Base-by-base conservation (phyloP, 2,888 invertebrate genomes). In the Elegia similella region DNA sequence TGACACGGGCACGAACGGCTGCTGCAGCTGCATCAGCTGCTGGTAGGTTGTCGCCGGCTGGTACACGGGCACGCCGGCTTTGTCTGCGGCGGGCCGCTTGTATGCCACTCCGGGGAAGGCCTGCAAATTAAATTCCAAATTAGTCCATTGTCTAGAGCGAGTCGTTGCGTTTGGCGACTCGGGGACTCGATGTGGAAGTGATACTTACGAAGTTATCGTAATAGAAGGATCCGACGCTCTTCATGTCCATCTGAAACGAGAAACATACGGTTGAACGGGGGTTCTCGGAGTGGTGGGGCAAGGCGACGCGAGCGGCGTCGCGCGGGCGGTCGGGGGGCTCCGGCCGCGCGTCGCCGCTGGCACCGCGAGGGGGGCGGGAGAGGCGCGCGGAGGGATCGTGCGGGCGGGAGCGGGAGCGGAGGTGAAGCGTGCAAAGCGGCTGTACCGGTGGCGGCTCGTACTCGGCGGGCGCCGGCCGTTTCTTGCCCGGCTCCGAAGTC, bases 1-100 rank as follows among this genome's bases (percentile, higher is more conserved):
- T 96, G 98, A 97, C 94, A 98, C 97, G 95, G 98, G 97, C 95
- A 98, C 97, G 94, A 97, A 98, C 92, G 97, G 98, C 95, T 97
- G 97, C 93, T 96, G 95, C 82, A 97, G 94, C 93, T 97, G 97
- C 95, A 98, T 96, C 92, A 98, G 95, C 93, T 98, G 98, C 93
- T 98, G 98, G 93, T 97, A 97, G 83, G 97, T 96, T 80, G 96
- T 96, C 84, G 95, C 96, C 84, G 98, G 97, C 92, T 97, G 97
- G 93, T 98, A 98, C 78, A 98, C 96, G 80, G 98, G 98, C 88
- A 98, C 94, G 85, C 98, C 98, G 85, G 98, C 97, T 92, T 98
- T 98, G 92, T 98, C 98, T 66, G 97, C 97, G 80, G 98, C 97
- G 85, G 98, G 96, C 93, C 98, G 96, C 93, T 98, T 98, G 93